Evolutionary conservation across 2,113 vertebrate species (phyloP), one percentile per base, ranked within the genome.

Genomic region (Myrmecobius fasciatus): DNA sequence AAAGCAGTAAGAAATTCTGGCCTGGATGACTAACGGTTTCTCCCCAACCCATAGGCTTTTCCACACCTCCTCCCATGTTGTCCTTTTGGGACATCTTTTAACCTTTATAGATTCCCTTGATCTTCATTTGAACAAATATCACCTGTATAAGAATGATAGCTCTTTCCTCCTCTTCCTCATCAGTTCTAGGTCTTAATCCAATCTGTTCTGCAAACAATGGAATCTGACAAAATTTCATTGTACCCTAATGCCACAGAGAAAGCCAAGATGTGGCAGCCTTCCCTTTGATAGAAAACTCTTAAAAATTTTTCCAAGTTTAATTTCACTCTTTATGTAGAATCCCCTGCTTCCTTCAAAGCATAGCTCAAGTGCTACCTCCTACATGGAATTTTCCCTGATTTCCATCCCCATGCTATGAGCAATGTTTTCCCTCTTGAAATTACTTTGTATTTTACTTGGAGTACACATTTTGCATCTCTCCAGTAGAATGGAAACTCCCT

Each of bases 381-480:
- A 67, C 31, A 14, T 91, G 52, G 25, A 49, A 91, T 92, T 91
- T 47, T 90, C 51, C 53, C 88, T 43, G 54, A 94, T 89, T 89
- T n/a, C 47, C 9, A 60, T 83, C 24, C 96, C 93, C 48, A 0
- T 67, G 92, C 92, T 95, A 94, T 95, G 89, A 94, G 48, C 92
- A 94, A 92, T 22, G 75, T 46, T 52, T 93, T 93, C 92, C 60
- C 91, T 94, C 31, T 67, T 67, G 31, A 67, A 67, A 36, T 67
- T 67, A 17, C 31, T 67, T 67, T 17, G 31, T 17, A 36, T 17
- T 67, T 67, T 67, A 36, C 31, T 67, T 67, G 31, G 36, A 67
- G 60, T 67, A 67, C 28, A 67, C 56, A 36, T 67, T 36, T 36
- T 67, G 60, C 31, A 67, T 14, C 12, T 31, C 31, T 36, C 31